phyloP scores from a whole-genome alignment of 2,888 invertebrate genomes.

The Tiliacea aurago region DNA sequence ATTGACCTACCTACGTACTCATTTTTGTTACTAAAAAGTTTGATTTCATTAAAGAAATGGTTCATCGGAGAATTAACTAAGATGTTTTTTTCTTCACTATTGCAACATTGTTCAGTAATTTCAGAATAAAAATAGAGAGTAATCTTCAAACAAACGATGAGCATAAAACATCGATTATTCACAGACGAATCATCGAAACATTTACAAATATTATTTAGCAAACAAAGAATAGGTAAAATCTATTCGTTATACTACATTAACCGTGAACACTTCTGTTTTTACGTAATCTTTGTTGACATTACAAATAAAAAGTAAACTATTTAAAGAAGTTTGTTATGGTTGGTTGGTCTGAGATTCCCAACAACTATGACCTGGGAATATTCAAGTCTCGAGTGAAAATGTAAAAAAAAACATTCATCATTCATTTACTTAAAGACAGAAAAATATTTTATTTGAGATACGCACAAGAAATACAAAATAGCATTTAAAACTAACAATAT shows the following conservation, averaged over 20 bases:
- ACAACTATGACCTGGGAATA: too few species aligned
- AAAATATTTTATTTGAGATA: too few species aligned
- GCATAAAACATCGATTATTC: conserved; percentile 40
- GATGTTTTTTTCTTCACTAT: not conserved
- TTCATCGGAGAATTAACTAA: not conserved
- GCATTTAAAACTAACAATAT: too few species aligned
- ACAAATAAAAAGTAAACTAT: conserved; percentile 1
- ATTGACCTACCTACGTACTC: not conserved
- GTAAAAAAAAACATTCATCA: too few species aligned
- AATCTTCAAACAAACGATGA: conserved; percentile 12
- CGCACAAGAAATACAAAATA: too few species aligned
- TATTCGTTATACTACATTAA: conserved; percentile 23
- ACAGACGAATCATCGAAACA: conserved; percentile 34
- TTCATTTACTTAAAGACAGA: too few species aligned
- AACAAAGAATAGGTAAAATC: conserved; percentile 21
- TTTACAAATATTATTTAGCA: conserved; percentile 29
- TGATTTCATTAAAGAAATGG: not conserved
- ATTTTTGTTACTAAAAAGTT: not conserved
- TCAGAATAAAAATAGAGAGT: conserved; percentile 9
- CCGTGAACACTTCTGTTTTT: conserved; percentile 37
- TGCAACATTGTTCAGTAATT: conserved; percentile 7
- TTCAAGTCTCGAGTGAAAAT: not conserved
- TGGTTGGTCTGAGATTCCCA: not conserved
- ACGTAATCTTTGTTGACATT: conserved; percentile 44
- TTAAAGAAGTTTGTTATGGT: not conserved